Evolutionary conservation across 2,113 vertebrate species (phyloP).

Genomic region (Macaca nemestrina): DNA sequence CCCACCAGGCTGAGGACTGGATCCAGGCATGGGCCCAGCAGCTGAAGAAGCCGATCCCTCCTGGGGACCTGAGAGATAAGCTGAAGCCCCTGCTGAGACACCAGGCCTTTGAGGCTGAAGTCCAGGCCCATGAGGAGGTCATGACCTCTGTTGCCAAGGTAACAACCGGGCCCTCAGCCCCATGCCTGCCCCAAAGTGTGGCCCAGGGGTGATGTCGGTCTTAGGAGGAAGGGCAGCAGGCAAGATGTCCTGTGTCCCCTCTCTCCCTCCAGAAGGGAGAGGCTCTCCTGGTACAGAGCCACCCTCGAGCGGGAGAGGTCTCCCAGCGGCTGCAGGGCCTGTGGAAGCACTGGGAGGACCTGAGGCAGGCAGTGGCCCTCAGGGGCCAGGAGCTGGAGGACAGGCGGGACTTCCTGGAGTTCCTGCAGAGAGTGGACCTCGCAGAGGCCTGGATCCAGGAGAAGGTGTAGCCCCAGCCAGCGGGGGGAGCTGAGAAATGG

Average conservation of each 20-base stretch:
- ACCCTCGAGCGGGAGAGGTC: constrained; percentile 83
- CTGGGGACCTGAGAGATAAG: constrained; percentile 86
- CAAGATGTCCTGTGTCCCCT: not conserved
- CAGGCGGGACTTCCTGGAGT: constrained; percentile 89
- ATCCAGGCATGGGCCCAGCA: constrained; percentile 89
- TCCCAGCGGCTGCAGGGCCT: constrained; percentile 78
- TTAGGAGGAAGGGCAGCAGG: not conserved
- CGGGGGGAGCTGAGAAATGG: not conserved
- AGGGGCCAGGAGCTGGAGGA: constrained; percentile 90
- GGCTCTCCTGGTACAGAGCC: constrained; percentile 83
- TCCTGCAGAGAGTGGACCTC: constrained; percentile 91
- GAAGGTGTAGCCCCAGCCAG: constrained; percentile 83
- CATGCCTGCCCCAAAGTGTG: not conserved
- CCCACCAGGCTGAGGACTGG: constrained; percentile 89
- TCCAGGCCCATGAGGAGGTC: constrained; percentile 88
- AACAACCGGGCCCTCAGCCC: not conserved
- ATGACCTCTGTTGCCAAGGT: constrained; percentile 87
- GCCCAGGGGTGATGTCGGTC: not conserved
- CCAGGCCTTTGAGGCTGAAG: constrained; percentile 93
- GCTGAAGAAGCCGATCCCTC: constrained; percentile 85
- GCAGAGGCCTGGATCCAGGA: constrained; percentile 94
- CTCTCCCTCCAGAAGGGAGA: constrained; percentile 85
- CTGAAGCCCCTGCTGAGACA: constrained; percentile 91
- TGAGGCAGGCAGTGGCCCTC: constrained; percentile 85
- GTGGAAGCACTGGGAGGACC: constrained; percentile 86